These are phyloP conservation scores for Hypotaenidia okinawae DNA, from an alignment of 2,797 vertebrate genomes.

Conservation along the genomic window DNA sequence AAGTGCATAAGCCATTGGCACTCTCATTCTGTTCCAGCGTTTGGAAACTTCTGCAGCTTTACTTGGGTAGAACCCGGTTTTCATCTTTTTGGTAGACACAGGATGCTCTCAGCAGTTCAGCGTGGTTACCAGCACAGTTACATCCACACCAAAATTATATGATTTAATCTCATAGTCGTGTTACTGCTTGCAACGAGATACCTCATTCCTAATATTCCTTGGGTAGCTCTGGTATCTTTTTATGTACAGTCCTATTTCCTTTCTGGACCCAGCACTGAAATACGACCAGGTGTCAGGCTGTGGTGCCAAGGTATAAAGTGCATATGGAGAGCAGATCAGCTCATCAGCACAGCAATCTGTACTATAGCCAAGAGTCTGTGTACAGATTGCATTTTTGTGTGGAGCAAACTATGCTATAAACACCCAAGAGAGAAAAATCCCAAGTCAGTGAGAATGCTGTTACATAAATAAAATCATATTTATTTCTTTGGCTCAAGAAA, in stretches of 20 bases:
- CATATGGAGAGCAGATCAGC: background rate
- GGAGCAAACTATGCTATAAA: constrained; percentile 8
- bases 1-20: background rate
- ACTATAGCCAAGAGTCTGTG: background rate
- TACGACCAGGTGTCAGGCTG: background rate
- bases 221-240: background rate
- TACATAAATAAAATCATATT: constrained; percentile 9
- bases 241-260: background rate
- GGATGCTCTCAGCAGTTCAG: background rate
- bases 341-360: background rate
- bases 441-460: background rate
- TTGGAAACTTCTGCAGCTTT: background rate
- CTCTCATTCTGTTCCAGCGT: background rate
- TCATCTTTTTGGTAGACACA: background rate
- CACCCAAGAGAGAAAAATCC: background rate
- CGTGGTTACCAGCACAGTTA: background rate
- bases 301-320: background rate
- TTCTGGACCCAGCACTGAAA: background rate
- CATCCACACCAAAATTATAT: background rate
- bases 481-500: constrained; percentile 25
- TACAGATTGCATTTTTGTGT: background rate
- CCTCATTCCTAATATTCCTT: background rate
- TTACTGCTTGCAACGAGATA: background rate
- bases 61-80: background rate
- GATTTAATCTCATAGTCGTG: background rate